phyloP scores from a whole-genome alignment of 2,888 invertebrate species.

The Schrankia costaestrigalis region DNA sequence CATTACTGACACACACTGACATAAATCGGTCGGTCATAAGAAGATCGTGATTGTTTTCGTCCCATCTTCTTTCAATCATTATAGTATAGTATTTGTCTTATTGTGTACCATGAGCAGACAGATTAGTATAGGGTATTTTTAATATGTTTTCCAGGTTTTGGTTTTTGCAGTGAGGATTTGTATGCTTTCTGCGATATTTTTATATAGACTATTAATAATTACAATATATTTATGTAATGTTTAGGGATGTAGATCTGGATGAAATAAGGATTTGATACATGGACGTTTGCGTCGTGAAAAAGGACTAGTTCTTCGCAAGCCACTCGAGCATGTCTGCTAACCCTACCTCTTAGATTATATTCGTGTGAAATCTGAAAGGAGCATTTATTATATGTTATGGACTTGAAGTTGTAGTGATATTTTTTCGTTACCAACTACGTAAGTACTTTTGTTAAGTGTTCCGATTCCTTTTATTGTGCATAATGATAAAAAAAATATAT shows the following conservation, averaged over 20 bases:
- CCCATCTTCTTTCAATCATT: too few relatives aligned
- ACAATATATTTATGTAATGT: constrained; percentile 22
- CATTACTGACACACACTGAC: too few relatives aligned
- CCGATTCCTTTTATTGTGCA: constrained; percentile 38
- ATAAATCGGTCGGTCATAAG: too few relatives aligned
- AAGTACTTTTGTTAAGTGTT: constrained; percentile 50
- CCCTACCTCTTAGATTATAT: constrained; percentile 52
- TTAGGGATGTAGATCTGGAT: constrained; percentile 28
- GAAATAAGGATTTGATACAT: constrained; percentile 30
- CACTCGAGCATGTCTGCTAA: constrained; percentile 30
- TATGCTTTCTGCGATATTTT: too few relatives aligned
- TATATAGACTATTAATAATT: too few relatives aligned
- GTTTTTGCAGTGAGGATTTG: too few relatives aligned
- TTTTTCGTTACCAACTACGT: constrained; percentile 69
- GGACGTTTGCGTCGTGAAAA: constrained; percentile 13
- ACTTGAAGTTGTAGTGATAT: constrained; percentile 65
- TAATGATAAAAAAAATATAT: constrained; percentile 21
- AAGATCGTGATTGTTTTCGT: too few relatives aligned
- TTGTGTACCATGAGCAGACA: too few relatives aligned
- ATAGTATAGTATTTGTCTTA: too few relatives aligned
- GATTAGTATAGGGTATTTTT: too few relatives aligned
- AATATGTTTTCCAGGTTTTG: too few relatives aligned
- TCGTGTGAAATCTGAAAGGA: constrained; percentile 46
- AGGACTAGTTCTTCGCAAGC: constrained; percentile 20
- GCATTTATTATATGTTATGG: constrained; percentile 54